Conservation (phyloP, 2,113 vertebrate genomes). For the Anarrhichthys ocellatus region DNA sequence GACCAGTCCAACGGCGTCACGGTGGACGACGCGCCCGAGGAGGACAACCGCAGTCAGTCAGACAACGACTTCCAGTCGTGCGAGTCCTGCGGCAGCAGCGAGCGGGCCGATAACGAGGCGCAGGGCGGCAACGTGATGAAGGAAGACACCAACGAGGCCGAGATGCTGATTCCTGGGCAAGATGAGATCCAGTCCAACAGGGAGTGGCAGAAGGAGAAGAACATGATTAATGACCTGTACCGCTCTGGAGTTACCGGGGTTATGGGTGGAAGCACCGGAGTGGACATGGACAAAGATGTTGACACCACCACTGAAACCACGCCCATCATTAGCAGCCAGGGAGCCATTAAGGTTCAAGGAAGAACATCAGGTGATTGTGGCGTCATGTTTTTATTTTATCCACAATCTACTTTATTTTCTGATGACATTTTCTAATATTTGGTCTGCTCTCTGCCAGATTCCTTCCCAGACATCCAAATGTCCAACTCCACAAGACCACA, state of each 20-base stretch:
- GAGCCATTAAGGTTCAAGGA: conserved; percentile 92
- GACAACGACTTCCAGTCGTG: conserved; percentile 93
- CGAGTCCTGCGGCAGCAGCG: conserved; percentile 90
- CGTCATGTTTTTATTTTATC: neutral
- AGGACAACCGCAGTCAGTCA: conserved; percentile 89
- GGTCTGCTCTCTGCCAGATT: conserved; percentile 82
- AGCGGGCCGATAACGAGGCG: conserved; percentile 87
- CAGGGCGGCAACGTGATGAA: conserved; percentile 41
- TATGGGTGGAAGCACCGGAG: conserved; percentile 73
- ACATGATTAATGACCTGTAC: conserved; percentile 88
- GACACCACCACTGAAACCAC: conserved; percentile 83
- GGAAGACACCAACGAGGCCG: conserved; percentile 89
- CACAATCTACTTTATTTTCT: neutral
- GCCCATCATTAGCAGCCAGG: conserved; percentile 90
- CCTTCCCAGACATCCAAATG: conserved; percentile 88
- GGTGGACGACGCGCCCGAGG: conserved; percentile 86
- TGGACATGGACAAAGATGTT: conserved; percentile 90
- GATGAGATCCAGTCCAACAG: conserved; percentile 87
- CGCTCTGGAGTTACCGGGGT: conserved; percentile 81
- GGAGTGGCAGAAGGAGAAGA: conserved; percentile 94
- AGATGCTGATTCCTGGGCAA: conserved; percentile 92
- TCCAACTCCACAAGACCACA: conserved; percentile 86
- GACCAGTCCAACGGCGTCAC: conserved; percentile 81
- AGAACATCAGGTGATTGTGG: conserved; percentile 86
- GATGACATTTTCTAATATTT: conserved; percentile 2